These are phyloP conservation scores for Serinus canaria DNA, from an alignment of 2,113 vertebrate species.

Conservation along the genomic window DNA sequence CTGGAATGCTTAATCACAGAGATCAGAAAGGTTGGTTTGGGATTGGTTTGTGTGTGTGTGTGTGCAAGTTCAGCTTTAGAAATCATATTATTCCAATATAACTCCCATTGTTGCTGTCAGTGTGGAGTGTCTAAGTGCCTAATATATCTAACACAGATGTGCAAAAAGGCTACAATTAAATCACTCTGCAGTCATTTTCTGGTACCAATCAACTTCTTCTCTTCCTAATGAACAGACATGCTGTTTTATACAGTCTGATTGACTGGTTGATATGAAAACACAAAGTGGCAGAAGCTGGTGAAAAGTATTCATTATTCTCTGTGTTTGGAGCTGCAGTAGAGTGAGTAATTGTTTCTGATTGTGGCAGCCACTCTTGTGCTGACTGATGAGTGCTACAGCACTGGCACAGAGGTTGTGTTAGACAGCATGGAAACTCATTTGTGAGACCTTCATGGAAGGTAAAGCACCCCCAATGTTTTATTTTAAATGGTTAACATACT, in stretches of 20 bases:
- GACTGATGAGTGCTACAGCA: neutral
- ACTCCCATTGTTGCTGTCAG: constrained; percentile 47
- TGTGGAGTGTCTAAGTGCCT: constrained; percentile 1
- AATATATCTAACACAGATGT: constrained; percentile 30
- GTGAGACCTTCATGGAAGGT: neutral
- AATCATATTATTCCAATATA: constrained; percentile 29
- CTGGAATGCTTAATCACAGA: constrained; percentile 5
- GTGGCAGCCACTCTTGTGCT: neutral
- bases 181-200: constrained; percentile 49
- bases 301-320: constrained; percentile 27
- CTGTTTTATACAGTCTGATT: constrained; percentile 53
- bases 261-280: constrained; percentile 57
- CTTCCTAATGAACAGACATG: constrained; percentile 54
- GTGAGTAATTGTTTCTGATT: constrained; percentile 45
- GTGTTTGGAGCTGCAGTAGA: constrained; percentile 17
- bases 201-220: constrained; percentile 58
- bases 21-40: neutral
- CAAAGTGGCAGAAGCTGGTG: constrained; percentile 29
- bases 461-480: neutral
- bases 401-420: neutral
- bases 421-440: neutral
- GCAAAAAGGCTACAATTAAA: constrained; percentile 62
- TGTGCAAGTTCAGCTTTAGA: constrained; percentile 8
- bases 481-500: neutral
- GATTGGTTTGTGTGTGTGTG: neutral